A percentile compares a stretch with the other conserved stretches of the same genome.
Evolutionary conservation across 2,888 invertebrate genomes (phyloP).

Genomic region (Melangyna quadrimaculata): DNA sequence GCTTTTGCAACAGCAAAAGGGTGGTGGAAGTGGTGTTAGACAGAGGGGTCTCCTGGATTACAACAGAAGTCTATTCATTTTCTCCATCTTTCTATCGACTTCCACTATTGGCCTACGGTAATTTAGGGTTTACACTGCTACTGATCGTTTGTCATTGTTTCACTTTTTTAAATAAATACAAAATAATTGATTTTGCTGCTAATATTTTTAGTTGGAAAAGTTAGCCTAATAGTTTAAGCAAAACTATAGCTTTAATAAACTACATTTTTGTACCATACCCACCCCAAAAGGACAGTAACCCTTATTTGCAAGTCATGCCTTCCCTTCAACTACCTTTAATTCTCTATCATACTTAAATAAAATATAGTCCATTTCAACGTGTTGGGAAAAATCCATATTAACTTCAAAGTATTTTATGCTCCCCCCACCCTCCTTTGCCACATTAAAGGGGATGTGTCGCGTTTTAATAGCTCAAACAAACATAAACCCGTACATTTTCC

Average conservation of each 20-base stretch:
- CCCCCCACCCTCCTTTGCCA: too few relatives aligned
- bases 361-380: constrained; percentile 1
- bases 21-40: constrained; percentile 57
- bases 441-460: constrained; percentile 19
- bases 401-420: constrained; percentile 58
- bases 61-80: too few relatives aligned
- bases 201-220: too few relatives aligned
- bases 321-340: too few relatives aligned
- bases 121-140: too few relatives aligned
- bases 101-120: too few relatives aligned
- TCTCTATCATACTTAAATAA: not conserved
- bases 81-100: too few relatives aligned
- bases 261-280: not conserved
- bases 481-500: constrained; percentile 1
- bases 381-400: constrained; percentile 46
- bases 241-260: not conserved
- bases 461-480: constrained; percentile 56
- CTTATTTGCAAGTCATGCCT: not conserved
- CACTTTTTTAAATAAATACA: too few relatives aligned
- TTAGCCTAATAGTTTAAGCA: not conserved
- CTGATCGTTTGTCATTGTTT: too few relatives aligned
- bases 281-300: not conserved
- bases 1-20: constrained; percentile 72
- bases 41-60: too few relatives aligned
- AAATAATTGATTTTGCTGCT: too few relatives aligned